Evolutionary conservation across 2,888 invertebrate genomes (phyloP).

Genomic region (Epirrhoe alternata): DNA sequence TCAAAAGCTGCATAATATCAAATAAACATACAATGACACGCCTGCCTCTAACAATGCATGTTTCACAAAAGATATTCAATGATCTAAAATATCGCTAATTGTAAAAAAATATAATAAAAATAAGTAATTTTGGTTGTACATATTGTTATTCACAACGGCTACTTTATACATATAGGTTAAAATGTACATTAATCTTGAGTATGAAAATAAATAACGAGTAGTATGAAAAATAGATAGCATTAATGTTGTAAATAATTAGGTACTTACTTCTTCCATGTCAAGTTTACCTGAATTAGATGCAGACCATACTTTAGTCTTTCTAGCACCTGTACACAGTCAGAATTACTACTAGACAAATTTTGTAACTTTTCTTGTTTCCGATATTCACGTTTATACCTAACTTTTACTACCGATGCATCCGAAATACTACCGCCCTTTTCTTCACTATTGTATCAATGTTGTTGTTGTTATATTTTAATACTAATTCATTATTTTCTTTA

Average conservation of each 20-base stretch:
- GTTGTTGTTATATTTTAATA: constrained; percentile 60
- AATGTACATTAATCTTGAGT: constrained; percentile 16
- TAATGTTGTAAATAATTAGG: constrained; percentile 49
- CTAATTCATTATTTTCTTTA: constrained; percentile 46
- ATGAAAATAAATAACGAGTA: constrained; percentile 18
- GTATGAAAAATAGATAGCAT: constrained; percentile 34
- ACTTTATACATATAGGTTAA: background rate
- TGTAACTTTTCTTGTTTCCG: constrained; percentile 53
- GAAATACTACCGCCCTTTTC: constrained; percentile 82
- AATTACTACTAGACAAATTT: constrained; percentile 49
- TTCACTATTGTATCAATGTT: constrained; percentile 85
- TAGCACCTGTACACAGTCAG: constrained; percentile 62
- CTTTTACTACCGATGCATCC: constrained; percentile 74
- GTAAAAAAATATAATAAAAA: constrained; percentile 4
- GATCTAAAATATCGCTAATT: background rate
- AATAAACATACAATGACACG: constrained; percentile 40
- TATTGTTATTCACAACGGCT: constrained; percentile 1
- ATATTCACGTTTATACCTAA: constrained; percentile 51
- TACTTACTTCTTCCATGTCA: constrained; percentile 48
- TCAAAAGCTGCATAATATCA: constrained; percentile 38
- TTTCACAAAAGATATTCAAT: constrained; percentile 53
- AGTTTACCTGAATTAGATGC: constrained; percentile 54
- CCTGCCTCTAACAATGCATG: constrained; percentile 71
- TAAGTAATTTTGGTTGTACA: background rate
- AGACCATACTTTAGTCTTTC: constrained; percentile 65